Percentiles rank a stretch among this genome's conserved stretches.
phyloP scores from a whole-genome alignment of 2,797 vertebrate genomes.

The Babyrousa celebensis region DNA sequence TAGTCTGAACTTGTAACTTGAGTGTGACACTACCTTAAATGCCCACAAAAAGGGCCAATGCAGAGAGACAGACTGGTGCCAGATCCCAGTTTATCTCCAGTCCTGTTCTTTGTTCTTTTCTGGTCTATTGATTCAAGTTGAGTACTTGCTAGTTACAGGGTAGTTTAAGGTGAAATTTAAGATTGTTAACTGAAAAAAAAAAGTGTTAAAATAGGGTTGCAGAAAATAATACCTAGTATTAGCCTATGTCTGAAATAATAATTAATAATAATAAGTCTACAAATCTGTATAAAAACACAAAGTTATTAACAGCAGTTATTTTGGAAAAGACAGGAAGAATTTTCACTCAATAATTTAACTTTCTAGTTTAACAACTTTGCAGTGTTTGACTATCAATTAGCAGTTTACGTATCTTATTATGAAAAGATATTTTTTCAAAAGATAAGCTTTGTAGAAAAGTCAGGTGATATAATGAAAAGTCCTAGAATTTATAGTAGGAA shows the following conservation, averaged over 20 bases:
- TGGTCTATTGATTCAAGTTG: neutral
- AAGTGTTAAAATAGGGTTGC: neutral
- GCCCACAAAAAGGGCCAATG: neutral
- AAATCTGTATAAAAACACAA: neutral
- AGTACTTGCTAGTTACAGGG: neutral
- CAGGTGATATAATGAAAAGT: neutral
- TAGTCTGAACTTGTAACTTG: neutral
- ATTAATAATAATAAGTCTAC: neutral
- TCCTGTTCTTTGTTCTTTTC: neutral
- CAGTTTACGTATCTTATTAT: neutral
- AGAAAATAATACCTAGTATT: neutral
- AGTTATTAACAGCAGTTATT: neutral
- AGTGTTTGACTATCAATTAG: neutral
- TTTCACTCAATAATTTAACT: conserved; percentile 21
- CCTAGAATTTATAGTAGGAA: neutral
- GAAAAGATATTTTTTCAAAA: conserved; percentile 39
- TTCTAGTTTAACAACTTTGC: conserved; percentile 30
- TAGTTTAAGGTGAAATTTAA: conserved; percentile 20
- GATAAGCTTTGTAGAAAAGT: neutral
- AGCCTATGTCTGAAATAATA: conserved; percentile 1
- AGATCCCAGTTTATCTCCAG: neutral
- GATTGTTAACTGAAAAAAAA: neutral
- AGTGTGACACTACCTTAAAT: neutral
- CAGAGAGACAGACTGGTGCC: neutral
- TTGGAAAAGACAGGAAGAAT: neutral